These are phyloP conservation scores for Clunio marinus DNA, from an alignment of 2,888 invertebrate species.

Conservation along the genomic window DNA sequence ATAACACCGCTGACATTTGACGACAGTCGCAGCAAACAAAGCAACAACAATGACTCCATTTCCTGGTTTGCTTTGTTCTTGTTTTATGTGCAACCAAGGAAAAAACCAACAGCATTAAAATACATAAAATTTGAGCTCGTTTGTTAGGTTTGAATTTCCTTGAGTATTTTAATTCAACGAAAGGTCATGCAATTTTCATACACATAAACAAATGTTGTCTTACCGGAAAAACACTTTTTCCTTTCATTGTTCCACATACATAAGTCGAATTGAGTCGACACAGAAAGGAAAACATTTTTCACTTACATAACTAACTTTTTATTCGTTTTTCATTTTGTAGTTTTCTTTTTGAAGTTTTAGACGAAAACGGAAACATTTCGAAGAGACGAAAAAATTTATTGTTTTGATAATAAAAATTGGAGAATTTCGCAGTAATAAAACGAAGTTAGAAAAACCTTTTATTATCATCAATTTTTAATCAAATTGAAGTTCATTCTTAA, in stretches of 20 bases:
- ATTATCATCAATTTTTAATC: too few species aligned
- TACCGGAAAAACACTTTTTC: slow-evolving; percentile 12
- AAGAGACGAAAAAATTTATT: neutral
- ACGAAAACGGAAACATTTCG: slow-evolving; percentile 3
- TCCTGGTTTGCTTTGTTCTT: slow-evolving; percentile 23
- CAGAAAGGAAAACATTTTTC: slow-evolving; percentile 12
- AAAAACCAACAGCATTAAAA: slow-evolving; percentile 21
- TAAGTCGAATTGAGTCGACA: neutral
- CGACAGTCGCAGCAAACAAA: slow-evolving; percentile 3
- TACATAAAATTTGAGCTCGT: slow-evolving; percentile 5
- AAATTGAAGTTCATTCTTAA: too few species aligned
- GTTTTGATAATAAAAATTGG: slow-evolving; percentile 11
- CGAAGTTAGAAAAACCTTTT: too few species aligned
- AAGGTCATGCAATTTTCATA: slow-evolving; percentile 11
- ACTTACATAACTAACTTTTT: slow-evolving; percentile 18
- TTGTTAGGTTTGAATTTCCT: slow-evolving; percentile 4
- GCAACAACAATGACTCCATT: neutral
- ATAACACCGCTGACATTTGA: slow-evolving; percentile 21
- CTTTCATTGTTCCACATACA: neutral
- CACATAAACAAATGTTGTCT: slow-evolving; percentile 20
- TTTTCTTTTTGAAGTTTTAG: neutral
- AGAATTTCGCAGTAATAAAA: too few species aligned
- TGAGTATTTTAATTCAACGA: slow-evolving; percentile 19
- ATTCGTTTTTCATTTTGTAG: too few species aligned
- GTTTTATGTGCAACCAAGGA: slow-evolving; percentile 22